Evolutionary conservation across 2,797 vertebrate species (phyloP).

Genomic region (Sebastolobus altivelis): DNA sequence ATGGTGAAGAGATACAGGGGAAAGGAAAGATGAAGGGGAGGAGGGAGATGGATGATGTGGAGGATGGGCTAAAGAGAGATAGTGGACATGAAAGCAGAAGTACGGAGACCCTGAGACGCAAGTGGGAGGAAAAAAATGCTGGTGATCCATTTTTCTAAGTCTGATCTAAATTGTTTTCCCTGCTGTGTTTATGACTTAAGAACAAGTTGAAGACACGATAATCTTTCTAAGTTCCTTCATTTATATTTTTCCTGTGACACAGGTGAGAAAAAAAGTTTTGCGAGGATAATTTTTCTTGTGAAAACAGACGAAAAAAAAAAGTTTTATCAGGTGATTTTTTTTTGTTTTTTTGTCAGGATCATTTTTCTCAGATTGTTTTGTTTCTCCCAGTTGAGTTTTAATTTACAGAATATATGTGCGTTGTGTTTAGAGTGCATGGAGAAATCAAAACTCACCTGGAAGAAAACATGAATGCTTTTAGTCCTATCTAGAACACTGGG

Average conservation of each 20-base stretch:
- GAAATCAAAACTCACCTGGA: too few relatives aligned
- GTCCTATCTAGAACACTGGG: accelerated
- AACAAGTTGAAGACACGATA: neutral
- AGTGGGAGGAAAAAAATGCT: neutral
- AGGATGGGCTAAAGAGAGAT: neutral
- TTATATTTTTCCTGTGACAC: neutral
- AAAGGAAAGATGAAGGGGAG: neutral
- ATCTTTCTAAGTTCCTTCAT: neutral
- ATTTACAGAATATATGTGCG: too few relatives aligned
- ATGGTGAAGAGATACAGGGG: neutral
- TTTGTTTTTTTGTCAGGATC: neutral
- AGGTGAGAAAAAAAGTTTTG: too few relatives aligned
- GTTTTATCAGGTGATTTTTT: neutral
- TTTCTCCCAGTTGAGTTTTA: neutral
- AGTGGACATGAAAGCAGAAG: neutral
- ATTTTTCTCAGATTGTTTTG: neutral
- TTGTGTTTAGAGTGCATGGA: too few relatives aligned
- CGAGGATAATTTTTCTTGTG: too few relatives aligned
- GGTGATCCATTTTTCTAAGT: neutral
- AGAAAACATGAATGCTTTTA: too few relatives aligned
- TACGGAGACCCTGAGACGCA: neutral
- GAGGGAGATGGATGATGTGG: slow-evolving; percentile 6
- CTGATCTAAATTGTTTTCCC: neutral
- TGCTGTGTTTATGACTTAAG: too few relatives aligned
- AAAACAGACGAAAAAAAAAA: too few relatives aligned